phyloP scores from a whole-genome alignment of 2,797 vertebrate species.

The Moxostoma hubbsi region DNA sequence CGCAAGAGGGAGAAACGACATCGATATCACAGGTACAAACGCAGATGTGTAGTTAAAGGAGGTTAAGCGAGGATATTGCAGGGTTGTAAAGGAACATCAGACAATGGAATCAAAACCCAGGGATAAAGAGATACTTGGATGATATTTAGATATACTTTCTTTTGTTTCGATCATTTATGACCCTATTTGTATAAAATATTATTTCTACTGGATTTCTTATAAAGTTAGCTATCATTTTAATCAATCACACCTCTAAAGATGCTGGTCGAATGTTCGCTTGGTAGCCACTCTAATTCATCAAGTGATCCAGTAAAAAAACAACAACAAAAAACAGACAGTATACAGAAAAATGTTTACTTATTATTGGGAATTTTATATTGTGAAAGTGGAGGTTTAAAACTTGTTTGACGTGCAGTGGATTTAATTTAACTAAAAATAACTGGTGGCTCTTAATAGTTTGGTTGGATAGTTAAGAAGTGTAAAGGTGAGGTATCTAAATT shows the following conservation, averaged over 20 bases:
- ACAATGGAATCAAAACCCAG: slow-evolving; percentile 29
- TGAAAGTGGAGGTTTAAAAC: background rate
- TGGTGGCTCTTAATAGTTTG: background rate
- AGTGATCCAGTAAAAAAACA: background rate
- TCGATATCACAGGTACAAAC: slow-evolving; percentile 47
- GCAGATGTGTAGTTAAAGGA: background rate
- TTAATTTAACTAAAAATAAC: background rate
- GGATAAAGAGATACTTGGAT: slow-evolving; percentile 3
- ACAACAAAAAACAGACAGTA: background rate
- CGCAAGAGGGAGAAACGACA: slow-evolving; percentile 9
- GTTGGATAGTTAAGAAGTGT: too few species aligned
- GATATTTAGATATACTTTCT: background rate
- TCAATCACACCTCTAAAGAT: background rate
- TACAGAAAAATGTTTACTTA: background rate
- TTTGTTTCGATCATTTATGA: background rate
- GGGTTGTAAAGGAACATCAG: slow-evolving; percentile 12
- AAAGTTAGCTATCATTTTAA: background rate
- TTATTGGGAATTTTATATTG: background rate
- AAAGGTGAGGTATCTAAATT: background rate
- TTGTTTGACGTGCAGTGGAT: background rate
- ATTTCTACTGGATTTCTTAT: background rate
- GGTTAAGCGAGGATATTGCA: background rate
- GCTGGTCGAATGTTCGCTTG: slow-evolving; percentile 4
- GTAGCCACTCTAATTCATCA: slow-evolving; percentile 13
- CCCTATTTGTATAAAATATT: background rate